phyloP scores from a whole-genome alignment of 2,797 vertebrate genomes.

The Loris lydekkerianus region DNA sequence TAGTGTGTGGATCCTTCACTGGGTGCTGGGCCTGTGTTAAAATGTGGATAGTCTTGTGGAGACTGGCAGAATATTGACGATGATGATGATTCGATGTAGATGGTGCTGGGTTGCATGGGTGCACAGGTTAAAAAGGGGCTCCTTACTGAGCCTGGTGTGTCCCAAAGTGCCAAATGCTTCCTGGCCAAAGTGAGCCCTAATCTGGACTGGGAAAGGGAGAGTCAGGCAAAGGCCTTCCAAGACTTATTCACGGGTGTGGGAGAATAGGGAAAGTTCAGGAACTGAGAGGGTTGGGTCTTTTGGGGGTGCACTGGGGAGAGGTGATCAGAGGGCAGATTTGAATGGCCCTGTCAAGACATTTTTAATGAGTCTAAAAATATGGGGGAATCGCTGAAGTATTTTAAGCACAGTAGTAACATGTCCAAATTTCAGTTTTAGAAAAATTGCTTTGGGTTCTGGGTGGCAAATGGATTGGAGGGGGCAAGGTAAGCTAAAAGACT shows the following conservation, averaged over 20 bases:
- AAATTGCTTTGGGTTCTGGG: not conserved
- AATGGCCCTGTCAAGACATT: not conserved
- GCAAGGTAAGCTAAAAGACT: not conserved
- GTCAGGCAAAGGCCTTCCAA: not conserved
- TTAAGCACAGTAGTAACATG: not conserved
- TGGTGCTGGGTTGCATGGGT: not conserved
- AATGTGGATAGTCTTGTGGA: not conserved
- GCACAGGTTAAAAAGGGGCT: not conserved
- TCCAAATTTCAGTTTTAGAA: constrained; percentile 30
- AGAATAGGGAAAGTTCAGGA: not conserved
- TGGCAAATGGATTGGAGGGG: not conserved
- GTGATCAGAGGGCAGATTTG: not conserved
- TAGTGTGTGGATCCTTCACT: not conserved
- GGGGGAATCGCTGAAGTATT: not conserved
- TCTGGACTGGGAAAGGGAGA: not conserved
- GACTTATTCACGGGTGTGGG: not conserved
- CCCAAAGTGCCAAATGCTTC: not conserved
- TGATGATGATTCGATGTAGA: not conserved
- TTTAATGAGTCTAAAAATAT: constrained; percentile 19
- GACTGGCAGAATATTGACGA: not conserved
- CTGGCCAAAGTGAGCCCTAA: not conserved
- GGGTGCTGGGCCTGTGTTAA: not conserved
- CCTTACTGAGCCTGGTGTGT: not conserved
- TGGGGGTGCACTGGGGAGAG: not conserved
- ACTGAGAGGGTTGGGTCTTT: not conserved